phyloP scores from a whole-genome alignment of 1,140 invertebrate species.

The Vanessa atalanta region DNA sequence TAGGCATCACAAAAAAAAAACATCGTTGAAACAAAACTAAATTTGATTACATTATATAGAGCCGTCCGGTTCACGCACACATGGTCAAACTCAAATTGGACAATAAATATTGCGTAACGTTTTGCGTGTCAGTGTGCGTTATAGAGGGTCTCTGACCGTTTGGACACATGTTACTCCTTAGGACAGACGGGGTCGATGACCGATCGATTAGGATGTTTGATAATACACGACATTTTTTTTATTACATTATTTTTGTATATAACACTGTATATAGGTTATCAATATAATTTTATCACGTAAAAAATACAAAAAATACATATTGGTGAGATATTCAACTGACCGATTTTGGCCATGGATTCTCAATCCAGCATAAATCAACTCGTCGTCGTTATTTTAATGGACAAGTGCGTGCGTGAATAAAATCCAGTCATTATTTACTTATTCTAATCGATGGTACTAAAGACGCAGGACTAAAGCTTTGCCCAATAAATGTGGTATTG shows the following conservation, averaged over 20 bases:
- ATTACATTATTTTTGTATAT: background rate
- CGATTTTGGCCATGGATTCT: too few relatives aligned
- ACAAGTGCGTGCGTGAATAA: too few relatives aligned
- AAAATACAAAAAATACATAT: too few relatives aligned
- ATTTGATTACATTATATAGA: background rate
- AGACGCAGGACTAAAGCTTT: too few relatives aligned
- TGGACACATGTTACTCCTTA: conserved; percentile 37
- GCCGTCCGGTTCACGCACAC: conserved; percentile 10
- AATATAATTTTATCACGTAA: too few relatives aligned
- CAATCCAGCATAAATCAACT: too few relatives aligned
- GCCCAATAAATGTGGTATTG: too few relatives aligned
- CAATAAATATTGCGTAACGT: conserved; percentile 29
- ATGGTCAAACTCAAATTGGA: background rate
- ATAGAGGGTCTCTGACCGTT: conserved; percentile 36
- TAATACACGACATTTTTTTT: background rate
- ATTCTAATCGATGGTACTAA: too few relatives aligned
- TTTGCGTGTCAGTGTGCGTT: conserved; percentile 17
- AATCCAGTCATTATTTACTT: too few relatives aligned
- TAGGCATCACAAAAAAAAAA: too few relatives aligned
- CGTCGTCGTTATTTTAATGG: too few relatives aligned
- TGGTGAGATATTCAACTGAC: too few relatives aligned
- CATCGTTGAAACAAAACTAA: background rate
- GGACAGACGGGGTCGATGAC: conserved; percentile 49
- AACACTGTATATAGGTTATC: background rate
- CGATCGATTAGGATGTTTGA: conserved; percentile 63